These are phyloP conservation scores for Heliothis subflexa DNA, from an alignment of 1,140 invertebrate genomes.

Conservation along the genomic window DNA sequence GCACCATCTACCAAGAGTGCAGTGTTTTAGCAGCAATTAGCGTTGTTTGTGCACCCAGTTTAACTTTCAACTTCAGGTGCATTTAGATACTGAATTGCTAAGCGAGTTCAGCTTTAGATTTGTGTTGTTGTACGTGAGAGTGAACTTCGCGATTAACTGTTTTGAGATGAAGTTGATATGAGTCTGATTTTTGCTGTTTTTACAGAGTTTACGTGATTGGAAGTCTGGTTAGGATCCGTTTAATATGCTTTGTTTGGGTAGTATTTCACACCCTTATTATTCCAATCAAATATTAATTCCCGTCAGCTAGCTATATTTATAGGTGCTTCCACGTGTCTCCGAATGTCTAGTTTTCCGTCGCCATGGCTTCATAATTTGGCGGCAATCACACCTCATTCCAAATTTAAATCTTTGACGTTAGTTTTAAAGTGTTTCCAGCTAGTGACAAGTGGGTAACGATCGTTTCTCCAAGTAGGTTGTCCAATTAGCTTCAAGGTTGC, in stretches of 20 bases:
- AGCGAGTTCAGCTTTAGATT: neutral
- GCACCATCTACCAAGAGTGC: neutral
- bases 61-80: conserved; percentile 5
- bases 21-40: conserved; percentile 15
- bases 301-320: too few relatives aligned
- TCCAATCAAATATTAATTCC: too few relatives aligned
- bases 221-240: too few relatives aligned
- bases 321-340: too few relatives aligned
- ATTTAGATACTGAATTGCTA: neutral
- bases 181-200: neutral
- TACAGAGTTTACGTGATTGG: too few relatives aligned
- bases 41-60: conserved; percentile 10
- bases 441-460: neutral
- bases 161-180: neutral
- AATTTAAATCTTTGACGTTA: neutral
- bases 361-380: too few relatives aligned
- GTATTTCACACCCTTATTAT: too few relatives aligned
- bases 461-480: conserved; percentile 2
- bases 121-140: neutral
- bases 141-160: neutral
- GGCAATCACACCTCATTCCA: neutral
- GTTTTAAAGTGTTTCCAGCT: too few relatives aligned
- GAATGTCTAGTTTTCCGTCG: too few relatives aligned
- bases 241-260: too few relatives aligned
- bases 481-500: conserved; percentile 20